phyloP scores from a whole-genome alignment of 2,888 invertebrate genomes.

The Mythimna loreyi region DNA sequence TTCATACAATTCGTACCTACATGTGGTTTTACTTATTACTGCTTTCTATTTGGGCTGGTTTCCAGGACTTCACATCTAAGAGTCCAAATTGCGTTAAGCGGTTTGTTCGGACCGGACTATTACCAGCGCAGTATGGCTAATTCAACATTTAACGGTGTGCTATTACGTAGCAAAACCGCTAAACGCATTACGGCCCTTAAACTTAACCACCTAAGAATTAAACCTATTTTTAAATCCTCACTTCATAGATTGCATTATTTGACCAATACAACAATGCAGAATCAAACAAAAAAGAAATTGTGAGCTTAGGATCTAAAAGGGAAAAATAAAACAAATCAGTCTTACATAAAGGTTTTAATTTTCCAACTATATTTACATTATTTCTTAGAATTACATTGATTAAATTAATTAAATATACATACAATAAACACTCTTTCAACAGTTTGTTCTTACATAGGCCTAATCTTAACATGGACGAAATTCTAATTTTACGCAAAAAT shows the following conservation, averaged over 20 bases:
- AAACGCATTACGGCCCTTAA: too few relatives aligned
- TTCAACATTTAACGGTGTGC: too few relatives aligned
- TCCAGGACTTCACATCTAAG: too few relatives aligned
- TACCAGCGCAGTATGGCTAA: too few relatives aligned
- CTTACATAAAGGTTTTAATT: slow-evolving; percentile 60
- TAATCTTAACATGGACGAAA: slow-evolving; percentile 27
- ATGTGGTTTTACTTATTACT: background rate
- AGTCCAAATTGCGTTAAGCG: too few relatives aligned
- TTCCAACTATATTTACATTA: slow-evolving; percentile 66
- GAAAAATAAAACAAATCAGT: slow-evolving; percentile 35
- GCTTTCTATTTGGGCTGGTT: background rate
- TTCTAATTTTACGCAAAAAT: slow-evolving; percentile 8
- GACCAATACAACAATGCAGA: background rate
- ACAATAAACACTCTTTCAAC: slow-evolving; percentile 29
- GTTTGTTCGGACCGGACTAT: too few relatives aligned
- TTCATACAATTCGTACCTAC: background rate
- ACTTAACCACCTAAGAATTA: too few relatives aligned
- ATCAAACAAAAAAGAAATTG: background rate
- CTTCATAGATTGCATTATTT: too few relatives aligned
- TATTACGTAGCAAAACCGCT: too few relatives aligned
- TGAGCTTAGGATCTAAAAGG: too few relatives aligned
- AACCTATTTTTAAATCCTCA: too few relatives aligned
- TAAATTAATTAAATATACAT: slow-evolving; percentile 55
- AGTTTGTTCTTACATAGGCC: slow-evolving; percentile 33
- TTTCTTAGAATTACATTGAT: slow-evolving; percentile 41